Evolutionary conservation across 2,888 invertebrate genomes (phyloP).

Genomic region (Clepsis dumicolana): DNA sequence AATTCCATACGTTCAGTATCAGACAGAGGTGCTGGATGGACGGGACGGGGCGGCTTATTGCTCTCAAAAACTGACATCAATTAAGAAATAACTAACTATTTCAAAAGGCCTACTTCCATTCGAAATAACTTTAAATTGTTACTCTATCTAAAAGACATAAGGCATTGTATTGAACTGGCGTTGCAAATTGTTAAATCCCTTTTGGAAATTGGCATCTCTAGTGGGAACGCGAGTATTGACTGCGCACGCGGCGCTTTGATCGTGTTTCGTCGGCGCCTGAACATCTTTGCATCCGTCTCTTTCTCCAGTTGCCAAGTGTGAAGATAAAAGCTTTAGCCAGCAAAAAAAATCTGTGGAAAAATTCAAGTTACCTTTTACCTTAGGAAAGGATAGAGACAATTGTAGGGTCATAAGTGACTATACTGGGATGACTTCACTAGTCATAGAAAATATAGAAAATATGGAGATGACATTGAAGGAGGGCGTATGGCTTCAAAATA

Average conservation of each 20-base stretch:
- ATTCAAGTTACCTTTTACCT: background rate
- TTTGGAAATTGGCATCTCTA: conserved; percentile 26
- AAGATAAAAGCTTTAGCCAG: conserved; percentile 8
- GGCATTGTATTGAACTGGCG: background rate
- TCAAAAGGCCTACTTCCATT: background rate
- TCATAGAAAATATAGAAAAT: too few relatives aligned
- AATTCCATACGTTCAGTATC: conserved; percentile 75
- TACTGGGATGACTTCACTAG: too few relatives aligned
- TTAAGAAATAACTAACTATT: conserved; percentile 54
- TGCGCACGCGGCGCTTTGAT: conserved; percentile 64
- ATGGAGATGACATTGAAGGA: too few relatives aligned
- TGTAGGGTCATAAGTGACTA: background rate
- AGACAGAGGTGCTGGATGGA: conserved; percentile 70
- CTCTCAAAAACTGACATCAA: conserved; percentile 82
- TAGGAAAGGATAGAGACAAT: background rate
- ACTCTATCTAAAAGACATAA: background rate
- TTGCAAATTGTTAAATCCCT: background rate
- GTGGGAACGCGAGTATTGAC: conserved; percentile 56
- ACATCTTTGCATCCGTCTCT: conserved; percentile 49
- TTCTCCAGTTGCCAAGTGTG: conserved; percentile 45
- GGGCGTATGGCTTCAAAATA: too few relatives aligned
- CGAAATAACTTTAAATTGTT: background rate
- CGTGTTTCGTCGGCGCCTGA: conserved; percentile 61
- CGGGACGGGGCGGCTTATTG: conserved; percentile 71
- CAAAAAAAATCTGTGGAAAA: background rate